Conservation (phyloP, 1,140 invertebrate species). For the Scylla paramamosain region DNA sequence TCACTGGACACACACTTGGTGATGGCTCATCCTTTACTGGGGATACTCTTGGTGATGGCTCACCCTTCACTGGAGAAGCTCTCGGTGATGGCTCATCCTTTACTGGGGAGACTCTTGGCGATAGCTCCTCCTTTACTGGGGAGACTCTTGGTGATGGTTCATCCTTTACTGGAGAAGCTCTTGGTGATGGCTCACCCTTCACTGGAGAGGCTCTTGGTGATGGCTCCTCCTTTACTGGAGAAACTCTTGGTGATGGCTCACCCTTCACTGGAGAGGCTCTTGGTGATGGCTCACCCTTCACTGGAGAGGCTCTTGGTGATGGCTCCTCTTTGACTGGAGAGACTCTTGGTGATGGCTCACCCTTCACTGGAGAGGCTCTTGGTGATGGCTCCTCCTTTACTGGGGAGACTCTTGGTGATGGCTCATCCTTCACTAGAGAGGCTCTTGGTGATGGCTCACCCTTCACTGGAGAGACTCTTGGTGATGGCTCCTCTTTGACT, state of each 20-base stretch:
- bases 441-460: not conserved
- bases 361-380: not conserved
- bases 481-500: too few species aligned
- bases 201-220: not conserved
- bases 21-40: too few species aligned
- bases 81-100: too few species aligned
- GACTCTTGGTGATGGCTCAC: not conserved
- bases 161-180: too few species aligned
- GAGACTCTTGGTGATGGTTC: too few species aligned
- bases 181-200: too few species aligned
- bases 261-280: not conserved
- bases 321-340: too few species aligned
- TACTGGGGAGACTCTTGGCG: too few species aligned
- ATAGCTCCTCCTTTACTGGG: too few species aligned
- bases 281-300: not conserved
- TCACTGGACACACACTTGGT: too few species aligned
- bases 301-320: not conserved
- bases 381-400: not conserved
- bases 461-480: not conserved
- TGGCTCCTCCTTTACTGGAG: not conserved
- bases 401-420: not conserved
- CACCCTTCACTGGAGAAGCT: too few species aligned
- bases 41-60: too few species aligned
- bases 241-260: not conserved
- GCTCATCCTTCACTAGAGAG: not conserved